These are phyloP conservation scores for Pachypanchax playfairii DNA, from an alignment of 2,113 vertebrate species.

Conservation along the genomic window DNA sequence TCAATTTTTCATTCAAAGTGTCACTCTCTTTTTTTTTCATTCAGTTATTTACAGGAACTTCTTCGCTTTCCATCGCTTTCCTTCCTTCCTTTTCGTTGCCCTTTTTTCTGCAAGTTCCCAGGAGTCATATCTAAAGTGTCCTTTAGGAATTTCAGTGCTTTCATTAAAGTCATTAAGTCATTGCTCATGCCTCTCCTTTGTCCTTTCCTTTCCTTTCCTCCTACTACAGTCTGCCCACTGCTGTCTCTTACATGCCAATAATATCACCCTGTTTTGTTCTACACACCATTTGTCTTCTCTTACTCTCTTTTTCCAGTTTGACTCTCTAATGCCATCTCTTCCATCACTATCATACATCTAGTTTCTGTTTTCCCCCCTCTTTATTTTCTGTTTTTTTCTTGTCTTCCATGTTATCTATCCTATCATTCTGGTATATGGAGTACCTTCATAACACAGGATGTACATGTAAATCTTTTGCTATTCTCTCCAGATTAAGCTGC, in stretches of 20 bases:
- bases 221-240: background rate
- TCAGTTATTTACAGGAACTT: conserved; percentile 17
- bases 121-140: conserved; percentile 65
- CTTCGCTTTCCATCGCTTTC: conserved; percentile 6
- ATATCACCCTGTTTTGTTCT: conserved; percentile 24
- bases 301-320: background rate
- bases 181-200: conserved; percentile 40
- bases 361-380: background rate
- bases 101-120: conserved; percentile 24
- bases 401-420: conserved; percentile 36
- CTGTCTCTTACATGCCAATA: conserved; percentile 30
- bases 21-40: conserved; percentile 14
- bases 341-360: conserved; percentile 19
- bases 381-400: conserved; percentile 32
- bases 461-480: conserved; percentile 50
- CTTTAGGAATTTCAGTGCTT: conserved; percentile 61
- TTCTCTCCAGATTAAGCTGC: conserved; percentile 48
- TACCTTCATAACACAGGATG: conserved; percentile 38
- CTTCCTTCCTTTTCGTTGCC: conserved; percentile 1
- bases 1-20: conserved; percentile 38
- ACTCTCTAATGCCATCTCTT: conserved; percentile 15
- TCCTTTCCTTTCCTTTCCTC: conserved; percentile 15
- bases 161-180: conserved; percentile 72
- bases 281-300: conserved; percentile 3
- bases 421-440: conserved; percentile 1